These are phyloP conservation scores for Halichondria panicea DNA, from an alignment of 37 sponge, comb jelly and placozoan genomes.

Conservation along the genomic window DNA sequence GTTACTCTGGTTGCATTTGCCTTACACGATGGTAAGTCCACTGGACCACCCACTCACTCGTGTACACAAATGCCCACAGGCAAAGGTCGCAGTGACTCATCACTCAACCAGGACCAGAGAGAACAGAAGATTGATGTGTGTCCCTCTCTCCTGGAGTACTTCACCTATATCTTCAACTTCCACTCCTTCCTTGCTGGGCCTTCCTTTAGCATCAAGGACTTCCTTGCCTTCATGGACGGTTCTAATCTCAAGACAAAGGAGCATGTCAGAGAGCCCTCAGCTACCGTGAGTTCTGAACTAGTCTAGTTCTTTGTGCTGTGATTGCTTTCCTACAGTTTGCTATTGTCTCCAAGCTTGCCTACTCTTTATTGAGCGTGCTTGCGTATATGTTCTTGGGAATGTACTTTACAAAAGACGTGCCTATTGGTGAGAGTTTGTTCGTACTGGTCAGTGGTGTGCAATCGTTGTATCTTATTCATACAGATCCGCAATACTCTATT, in stretches of 20 bases:
- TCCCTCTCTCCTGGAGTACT: slow-evolving; percentile 62
- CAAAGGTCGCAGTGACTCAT: too few relatives aligned
- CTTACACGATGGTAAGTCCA: slow-evolving; percentile 59
- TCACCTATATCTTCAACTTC: slow-evolving; percentile 73
- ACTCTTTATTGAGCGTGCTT: background rate
- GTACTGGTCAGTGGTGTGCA: too few relatives aligned
- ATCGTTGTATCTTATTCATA: background rate
- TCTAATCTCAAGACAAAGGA: background rate
- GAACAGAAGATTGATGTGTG: background rate
- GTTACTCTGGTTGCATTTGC: slow-evolving; percentile 42
- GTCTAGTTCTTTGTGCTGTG: background rate
- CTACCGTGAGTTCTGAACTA: background rate
- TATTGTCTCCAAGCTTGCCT: background rate
- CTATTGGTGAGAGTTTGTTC: background rate
- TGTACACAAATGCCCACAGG: too few relatives aligned
- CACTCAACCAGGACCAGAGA: too few relatives aligned
- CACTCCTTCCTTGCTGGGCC: slow-evolving; percentile 63
- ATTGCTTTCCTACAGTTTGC: background rate
- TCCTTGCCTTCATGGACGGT: slow-evolving; percentile 44
- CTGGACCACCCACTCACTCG: too few relatives aligned
- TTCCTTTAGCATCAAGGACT: slow-evolving; percentile 44
- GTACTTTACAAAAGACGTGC: background rate
- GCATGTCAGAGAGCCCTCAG: slow-evolving; percentile 4
- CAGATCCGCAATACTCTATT: too few relatives aligned
- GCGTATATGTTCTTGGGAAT: background rate